Percentiles rank a stretch among this genome's conserved stretches.
These are phyloP conservation scores for Ochropleura leucogaster DNA, from an alignment of 2,888 invertebrate genomes.

Conservation along the genomic window DNA sequence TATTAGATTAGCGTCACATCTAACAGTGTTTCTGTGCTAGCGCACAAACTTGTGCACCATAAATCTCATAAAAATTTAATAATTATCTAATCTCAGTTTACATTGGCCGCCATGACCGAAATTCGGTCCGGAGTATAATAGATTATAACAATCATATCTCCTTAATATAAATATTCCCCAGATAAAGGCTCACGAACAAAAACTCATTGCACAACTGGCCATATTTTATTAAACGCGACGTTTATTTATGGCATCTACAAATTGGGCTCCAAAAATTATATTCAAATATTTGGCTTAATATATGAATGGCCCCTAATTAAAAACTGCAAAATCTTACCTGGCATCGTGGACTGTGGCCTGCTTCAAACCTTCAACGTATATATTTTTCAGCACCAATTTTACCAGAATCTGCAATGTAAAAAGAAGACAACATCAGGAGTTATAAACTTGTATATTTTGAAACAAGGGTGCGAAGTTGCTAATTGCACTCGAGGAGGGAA, in stretches of 20 bases:
- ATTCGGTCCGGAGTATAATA: neutral
- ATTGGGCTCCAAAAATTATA: neutral
- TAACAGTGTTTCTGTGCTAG: neutral
- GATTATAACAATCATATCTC: neutral
- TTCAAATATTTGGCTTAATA: too few species aligned
- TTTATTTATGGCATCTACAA: neutral
- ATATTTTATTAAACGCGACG: neutral
- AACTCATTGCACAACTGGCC: neutral
- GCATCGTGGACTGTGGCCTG: slow-evolving; percentile 89
- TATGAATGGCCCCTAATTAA: neutral
- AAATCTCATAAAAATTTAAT: neutral
- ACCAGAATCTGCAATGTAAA: slow-evolving; percentile 79
- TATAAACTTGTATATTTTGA: neutral
- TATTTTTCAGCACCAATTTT: slow-evolving; percentile 87
- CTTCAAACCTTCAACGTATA: slow-evolving; percentile 89
- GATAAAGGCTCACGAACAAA: neutral
- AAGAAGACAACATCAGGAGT: neutral
- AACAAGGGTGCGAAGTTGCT: neutral
- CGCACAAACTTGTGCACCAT: neutral
- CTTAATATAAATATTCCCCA: neutral
- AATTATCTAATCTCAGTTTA: neutral
- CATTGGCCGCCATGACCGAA: neutral
- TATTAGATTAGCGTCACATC: neutral
- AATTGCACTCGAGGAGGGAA: neutral
- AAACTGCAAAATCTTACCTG: slow-evolving; percentile 75